Conservation (phyloP, 2,888 invertebrate species). For the Ferdinandea cuprea region DNA sequence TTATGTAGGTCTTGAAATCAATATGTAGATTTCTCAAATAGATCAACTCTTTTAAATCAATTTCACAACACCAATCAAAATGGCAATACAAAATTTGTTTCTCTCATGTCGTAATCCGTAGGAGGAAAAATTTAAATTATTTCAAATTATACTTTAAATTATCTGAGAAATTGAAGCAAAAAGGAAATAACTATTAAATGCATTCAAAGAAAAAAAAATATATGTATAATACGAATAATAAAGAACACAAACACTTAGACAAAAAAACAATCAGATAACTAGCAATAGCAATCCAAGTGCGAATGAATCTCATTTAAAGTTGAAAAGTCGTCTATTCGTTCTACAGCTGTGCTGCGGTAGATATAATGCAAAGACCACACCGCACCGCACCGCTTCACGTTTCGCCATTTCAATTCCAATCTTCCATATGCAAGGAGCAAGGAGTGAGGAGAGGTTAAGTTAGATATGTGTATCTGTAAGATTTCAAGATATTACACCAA, state of each 20-base stretch:
- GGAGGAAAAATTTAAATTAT: slow-evolving; percentile 64
- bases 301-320: slow-evolving; percentile 74
- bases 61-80: slow-evolving; percentile 40
- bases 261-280: slow-evolving; percentile 63
- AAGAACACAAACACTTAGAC: slow-evolving; percentile 19
- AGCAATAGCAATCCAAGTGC: slow-evolving; percentile 72
- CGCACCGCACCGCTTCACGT: slow-evolving; percentile 54
- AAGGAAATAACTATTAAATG: slow-evolving; percentile 68
- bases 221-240: not conserved
- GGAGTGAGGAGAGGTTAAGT: slow-evolving; percentile 42
- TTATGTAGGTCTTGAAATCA: no score
- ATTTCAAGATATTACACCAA: slow-evolving; percentile 77
- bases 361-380: no score
- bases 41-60: slow-evolving; percentile 16
- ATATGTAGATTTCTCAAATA: no score
- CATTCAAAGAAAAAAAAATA: slow-evolving; percentile 13
- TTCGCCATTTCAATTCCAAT: slow-evolving; percentile 66
- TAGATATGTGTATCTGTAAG: slow-evolving; percentile 64
- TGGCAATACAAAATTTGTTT: slow-evolving; percentile 36
- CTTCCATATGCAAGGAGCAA: slow-evolving; percentile 34
- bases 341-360: slow-evolving; percentile 26
- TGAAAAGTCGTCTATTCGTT: slow-evolving; percentile 65
- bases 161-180: slow-evolving; percentile 64
- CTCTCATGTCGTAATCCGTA: slow-evolving; percentile 49
- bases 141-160: slow-evolving; percentile 67